phyloP scores from a whole-genome alignment of 2,797 vertebrate species.

The Prunella strophiata region DNA sequence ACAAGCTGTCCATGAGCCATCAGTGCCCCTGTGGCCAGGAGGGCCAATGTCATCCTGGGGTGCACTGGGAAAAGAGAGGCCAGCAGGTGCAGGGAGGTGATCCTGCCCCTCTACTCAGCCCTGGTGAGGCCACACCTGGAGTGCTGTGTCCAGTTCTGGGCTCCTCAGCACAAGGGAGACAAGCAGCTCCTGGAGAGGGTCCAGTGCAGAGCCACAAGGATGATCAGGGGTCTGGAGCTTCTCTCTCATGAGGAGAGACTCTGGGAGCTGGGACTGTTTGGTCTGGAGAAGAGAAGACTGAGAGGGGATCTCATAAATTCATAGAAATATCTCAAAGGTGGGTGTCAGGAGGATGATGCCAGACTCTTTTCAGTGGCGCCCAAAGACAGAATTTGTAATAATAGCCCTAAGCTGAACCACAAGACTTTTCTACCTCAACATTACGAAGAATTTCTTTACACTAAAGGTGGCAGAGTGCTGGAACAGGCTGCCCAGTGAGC shows the following conservation, averaged over 20 bases:
- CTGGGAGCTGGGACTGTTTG: not conserved
- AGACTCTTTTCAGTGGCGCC: not conserved
- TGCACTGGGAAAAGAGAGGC: not conserved
- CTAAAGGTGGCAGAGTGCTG: not conserved
- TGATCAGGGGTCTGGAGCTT: not conserved
- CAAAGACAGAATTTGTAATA: not conserved
- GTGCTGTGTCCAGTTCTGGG: not conserved
- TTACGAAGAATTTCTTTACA: not conserved
- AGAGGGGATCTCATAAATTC: not conserved
- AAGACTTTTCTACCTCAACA: rapidly evolving
- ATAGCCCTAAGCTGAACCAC: not conserved
- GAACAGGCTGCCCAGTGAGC: not conserved
- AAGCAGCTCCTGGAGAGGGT: not conserved
- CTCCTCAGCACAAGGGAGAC: not conserved
- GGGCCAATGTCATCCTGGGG: not conserved
- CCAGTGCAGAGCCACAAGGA: not conserved
- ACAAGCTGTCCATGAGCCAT: too few species aligned
- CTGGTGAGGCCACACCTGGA: not conserved
- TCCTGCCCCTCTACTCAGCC: not conserved
- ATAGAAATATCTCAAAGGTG: not conserved
- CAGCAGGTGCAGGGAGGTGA: not conserved
- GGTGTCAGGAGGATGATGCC: too few species aligned
- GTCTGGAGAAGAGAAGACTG: not conserved
- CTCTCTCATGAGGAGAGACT: not conserved
- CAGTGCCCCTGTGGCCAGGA: not conserved